Conservation (phyloP, 2,888 invertebrate genomes). For the Acanthococcus lagerstroemiae region DNA sequence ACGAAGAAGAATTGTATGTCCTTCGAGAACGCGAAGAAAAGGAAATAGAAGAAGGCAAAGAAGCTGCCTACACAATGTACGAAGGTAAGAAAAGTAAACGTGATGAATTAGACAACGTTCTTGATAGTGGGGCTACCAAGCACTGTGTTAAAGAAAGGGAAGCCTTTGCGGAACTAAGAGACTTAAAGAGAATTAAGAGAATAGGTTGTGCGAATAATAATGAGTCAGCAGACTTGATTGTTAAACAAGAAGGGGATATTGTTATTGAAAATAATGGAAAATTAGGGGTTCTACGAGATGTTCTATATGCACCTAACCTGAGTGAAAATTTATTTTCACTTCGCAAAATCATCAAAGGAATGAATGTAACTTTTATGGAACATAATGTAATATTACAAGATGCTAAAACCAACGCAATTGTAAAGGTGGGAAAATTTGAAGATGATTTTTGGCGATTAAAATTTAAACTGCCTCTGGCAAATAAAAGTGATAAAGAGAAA, state of each 20-base stretch:
- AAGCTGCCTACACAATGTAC: too few relatives aligned
- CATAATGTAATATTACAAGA: background rate
- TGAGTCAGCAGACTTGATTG: background rate
- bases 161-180: background rate
- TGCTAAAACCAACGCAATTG: background rate
- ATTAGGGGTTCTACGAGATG: background rate
- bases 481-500: too few relatives aligned
- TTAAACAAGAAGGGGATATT: background rate
- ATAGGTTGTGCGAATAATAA: background rate
- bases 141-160: background rate
- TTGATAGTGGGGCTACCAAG: background rate
- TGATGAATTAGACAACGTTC: too few relatives aligned
- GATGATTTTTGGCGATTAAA: background rate
- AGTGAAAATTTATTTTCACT: background rate
- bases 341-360: background rate
- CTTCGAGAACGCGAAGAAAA: too few relatives aligned
- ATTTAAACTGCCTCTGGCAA: background rate
- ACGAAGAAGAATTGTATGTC: too few relatives aligned
- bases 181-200: background rate
- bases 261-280: background rate
- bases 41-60: too few relatives aligned
- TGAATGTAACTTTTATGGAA: background rate
- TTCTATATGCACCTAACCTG: background rate
- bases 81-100: too few relatives aligned
- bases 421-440: background rate